A percentile compares a stretch with the other conserved stretches of the same genome.
These are phyloP conservation scores for Streptopelia turtur DNA, from an alignment of 2,797 vertebrate species.

Conservation along the genomic window DNA sequence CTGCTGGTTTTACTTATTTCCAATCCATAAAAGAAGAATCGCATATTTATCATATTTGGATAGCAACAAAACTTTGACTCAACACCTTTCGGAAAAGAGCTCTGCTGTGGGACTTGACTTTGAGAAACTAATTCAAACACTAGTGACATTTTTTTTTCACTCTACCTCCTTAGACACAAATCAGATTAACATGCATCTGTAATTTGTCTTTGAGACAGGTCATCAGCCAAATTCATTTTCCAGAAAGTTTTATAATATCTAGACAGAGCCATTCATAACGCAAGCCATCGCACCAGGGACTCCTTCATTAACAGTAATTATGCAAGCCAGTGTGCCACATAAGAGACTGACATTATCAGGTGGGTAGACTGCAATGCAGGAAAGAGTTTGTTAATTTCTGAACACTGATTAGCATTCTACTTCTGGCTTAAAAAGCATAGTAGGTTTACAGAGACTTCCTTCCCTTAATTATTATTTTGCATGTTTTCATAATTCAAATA, in stretches of 20 bases:
- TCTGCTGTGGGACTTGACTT: not conserved
- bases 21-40: not conserved
- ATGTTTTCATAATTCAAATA: not conserved
- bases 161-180: not conserved
- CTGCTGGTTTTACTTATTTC: not conserved
- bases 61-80: not conserved
- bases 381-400: not conserved
- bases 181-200: not conserved
- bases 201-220: not conserved
- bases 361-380: not conserved
- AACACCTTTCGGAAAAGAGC: not conserved
- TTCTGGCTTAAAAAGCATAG: not conserved
- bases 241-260: not conserved
- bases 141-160: not conserved
- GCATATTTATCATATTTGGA: not conserved
- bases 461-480: constrained; percentile 1
- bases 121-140: not conserved
- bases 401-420: constrained; percentile 12
- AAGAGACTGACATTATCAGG: not conserved
- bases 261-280: constrained; percentile 7
- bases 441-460: not conserved
- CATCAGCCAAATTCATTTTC: not conserved
- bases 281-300: not conserved
- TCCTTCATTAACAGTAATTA: constrained; percentile 37
- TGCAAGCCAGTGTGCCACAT: not conserved